These are phyloP conservation scores for Thalassarche chlororhynchos DNA, from an alignment of 2,113 vertebrate species.

Conservation along the genomic window DNA sequence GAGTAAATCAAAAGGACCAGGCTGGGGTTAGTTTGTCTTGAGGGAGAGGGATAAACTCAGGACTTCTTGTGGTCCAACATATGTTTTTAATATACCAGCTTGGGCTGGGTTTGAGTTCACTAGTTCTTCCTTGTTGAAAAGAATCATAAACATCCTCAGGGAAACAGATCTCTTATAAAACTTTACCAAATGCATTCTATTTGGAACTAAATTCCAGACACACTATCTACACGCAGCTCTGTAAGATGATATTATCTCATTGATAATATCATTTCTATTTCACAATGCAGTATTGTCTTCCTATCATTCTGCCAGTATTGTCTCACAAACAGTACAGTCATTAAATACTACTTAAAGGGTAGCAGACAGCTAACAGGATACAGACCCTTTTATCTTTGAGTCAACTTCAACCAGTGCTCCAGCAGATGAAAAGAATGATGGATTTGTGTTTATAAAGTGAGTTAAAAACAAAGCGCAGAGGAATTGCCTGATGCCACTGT, in stretches of 20 bases:
- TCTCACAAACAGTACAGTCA: background rate
- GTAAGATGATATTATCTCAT: background rate
- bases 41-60: background rate
- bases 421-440: background rate
- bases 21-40: background rate
- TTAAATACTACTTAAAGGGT: background rate
- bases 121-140: background rate
- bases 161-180: background rate
- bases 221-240: background rate
- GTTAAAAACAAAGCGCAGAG: background rate
- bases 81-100: background rate
- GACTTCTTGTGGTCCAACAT: background rate
- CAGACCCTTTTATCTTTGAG: background rate
- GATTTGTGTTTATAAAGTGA: slow-evolving; percentile 18
- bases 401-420: background rate
- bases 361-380: slow-evolving; percentile 14
- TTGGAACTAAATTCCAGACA: background rate
- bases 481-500: background rate
- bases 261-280: background rate
- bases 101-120: background rate
- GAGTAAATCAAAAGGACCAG: background rate
- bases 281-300: background rate
- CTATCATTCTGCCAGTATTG: background rate
- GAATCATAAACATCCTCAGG: slow-evolving; percentile 2
- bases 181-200: background rate